Conservation (phyloP, 1,140 invertebrate species). For the Diorhabda elongata region DNA sequence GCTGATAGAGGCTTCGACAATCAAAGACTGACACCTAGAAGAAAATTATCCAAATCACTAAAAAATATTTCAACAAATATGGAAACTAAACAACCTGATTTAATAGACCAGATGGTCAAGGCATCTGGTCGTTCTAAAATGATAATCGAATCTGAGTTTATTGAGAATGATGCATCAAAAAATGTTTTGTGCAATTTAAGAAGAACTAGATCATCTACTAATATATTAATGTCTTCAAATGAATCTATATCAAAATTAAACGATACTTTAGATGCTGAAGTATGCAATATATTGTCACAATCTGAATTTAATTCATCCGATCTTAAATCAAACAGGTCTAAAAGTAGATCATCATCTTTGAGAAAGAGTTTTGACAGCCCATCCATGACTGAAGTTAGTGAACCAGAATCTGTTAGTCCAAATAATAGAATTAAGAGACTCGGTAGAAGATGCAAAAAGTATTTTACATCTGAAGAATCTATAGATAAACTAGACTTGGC, state of each 20-base stretch:
- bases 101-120: background rate
- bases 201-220: background rate
- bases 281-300: background rate
- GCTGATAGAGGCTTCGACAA: background rate
- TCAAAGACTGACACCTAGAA: background rate
- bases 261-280: background rate
- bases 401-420: background rate
- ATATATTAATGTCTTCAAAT: background rate
- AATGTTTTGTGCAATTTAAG: background rate
- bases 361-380: background rate
- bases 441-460: background rate
- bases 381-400: background rate
- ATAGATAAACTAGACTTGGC: background rate
- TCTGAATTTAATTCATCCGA: background rate
- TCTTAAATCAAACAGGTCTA: background rate
- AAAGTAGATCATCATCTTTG: background rate
- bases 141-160: background rate
- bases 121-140: background rate
- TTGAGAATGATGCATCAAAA: background rate
- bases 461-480: background rate
- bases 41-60: too few species aligned
- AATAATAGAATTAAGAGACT: background rate
- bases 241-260: constrained; percentile 1
- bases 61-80: too few species aligned
- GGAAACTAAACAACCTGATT: too few species aligned